Evolutionary conservation across 1,140 invertebrate genomes (phyloP), one percentile per base, ranked within the genome.

Genomic region (Sarcophaga bullata): DNA sequence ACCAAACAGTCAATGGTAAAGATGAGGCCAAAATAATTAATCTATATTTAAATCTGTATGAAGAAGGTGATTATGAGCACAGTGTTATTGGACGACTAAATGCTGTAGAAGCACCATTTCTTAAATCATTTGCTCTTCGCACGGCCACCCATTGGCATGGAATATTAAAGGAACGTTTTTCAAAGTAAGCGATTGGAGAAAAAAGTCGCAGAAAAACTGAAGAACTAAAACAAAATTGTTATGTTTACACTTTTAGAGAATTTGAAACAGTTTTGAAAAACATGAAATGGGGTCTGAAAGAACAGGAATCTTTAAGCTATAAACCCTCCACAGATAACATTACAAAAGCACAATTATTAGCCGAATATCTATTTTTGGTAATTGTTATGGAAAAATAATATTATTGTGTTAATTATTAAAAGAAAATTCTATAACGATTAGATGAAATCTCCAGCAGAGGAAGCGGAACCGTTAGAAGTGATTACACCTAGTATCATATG

Each of bases 141-240:
- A 94, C 93, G 49, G 91, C 95, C n/a, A 88, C 94, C 75, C 96
- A 95, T 90, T 98, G 97, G 97, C 94, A 97, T 90, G 94, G 94
- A 87, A 91, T 95, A 82, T 91, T 98, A 0, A 95, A 95, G 86
- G 93, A 95, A 17, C 95, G 95, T 90, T 92, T 97, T 73, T 93
- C 93, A 52, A 93, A 91, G 96, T 96, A 92, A 68, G 17, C 52
- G 17, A 15, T 25, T 7, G 17, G 62, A 25, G 37, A 19, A 9
- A 9, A 7, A 72, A 72, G 9, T 72, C 10, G 6, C 17, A 72
- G 6, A 7, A 7, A 25, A 17, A 19, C 62, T 25, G 37, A 17
- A 72, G 19, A 37, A 2, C 25, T 37, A 1, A 37, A 37, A 15
- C 3, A 15, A n/a, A 15, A 6, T 58, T 13, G 0, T 4, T 58